Base-by-base conservation (phyloP, 2,888 invertebrate genomes). In the Drosophila yooni region DNA sequence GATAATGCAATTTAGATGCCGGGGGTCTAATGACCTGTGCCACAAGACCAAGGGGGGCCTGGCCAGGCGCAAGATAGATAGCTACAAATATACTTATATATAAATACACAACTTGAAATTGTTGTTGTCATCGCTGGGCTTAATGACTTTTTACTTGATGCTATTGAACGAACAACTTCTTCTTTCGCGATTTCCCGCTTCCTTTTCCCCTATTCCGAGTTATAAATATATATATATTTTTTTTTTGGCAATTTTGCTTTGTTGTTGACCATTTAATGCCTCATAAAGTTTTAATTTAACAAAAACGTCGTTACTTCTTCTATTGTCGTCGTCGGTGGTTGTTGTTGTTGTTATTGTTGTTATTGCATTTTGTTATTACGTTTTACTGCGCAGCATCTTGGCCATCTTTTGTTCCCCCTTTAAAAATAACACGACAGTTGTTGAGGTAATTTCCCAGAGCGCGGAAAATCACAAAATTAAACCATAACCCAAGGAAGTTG, bases 231-330 rank as follows among this genome's bases (percentile, higher is more conserved):
- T 77, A 2, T 75, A 60, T 71, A 46, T 67, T 43, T 58, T 71
- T 78, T 80, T 89, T 89, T 89, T 87, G 84, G 89, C 84, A 88
- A 80, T 82, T 85, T 78, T 74, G 83, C 85, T 81, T 87, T 87
- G 78, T 84, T 83, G 79, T 61, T 88, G 88, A 76, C 82, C 88
- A 88, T 88, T 88, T 83, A 89, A 88, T 88, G 89, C 89, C 83
- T 81, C 87, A 88, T 88, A 89, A 88, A 88, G 76, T 88, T 89
- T 89, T 88, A 88, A 88, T 88, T 88, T 88, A 88, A 89, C 85
- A 89, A 88, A 88, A 89, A 79, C 71, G 75, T 85, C 79, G 79
- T 83, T 46, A 31, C 40, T 43, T 88, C 69, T 66, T 70, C 74
- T 81, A 71, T 81, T 79, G 71, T 72, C 56, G 48, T 54, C 57